Conservation (phyloP, 1,140 invertebrate genomes). For the Pectinophora gossypiella region DNA sequence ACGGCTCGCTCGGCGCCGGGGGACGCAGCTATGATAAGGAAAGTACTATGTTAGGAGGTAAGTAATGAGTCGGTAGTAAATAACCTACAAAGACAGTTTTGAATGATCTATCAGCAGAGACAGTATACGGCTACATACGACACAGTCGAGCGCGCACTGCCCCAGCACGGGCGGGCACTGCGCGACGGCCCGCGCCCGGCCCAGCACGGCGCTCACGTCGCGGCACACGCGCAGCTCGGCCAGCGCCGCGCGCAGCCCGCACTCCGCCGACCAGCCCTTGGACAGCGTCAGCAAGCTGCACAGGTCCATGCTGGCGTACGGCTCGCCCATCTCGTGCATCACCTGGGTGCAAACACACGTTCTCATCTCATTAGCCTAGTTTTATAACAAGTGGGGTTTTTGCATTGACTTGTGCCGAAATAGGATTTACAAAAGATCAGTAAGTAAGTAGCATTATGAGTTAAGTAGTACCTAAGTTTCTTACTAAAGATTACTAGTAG, state of each 20-base stretch:
- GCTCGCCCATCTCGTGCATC: conserved; percentile 90
- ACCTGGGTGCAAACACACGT: conserved; percentile 68
- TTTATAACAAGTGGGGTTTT: no score
- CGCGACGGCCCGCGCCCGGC: conserved; percentile 94
- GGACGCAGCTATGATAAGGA: conserved; percentile 29
- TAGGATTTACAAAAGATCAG: no score
- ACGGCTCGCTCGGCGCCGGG: conserved; percentile 31
- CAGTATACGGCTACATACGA: conserved; percentile 37
- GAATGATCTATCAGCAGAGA: no score
- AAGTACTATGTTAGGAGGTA: background rate
- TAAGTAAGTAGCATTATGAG: no score
- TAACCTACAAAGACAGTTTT: background rate
- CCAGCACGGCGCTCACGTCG: conserved; percentile 86
- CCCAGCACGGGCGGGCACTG: conserved; percentile 95
- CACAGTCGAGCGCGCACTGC: conserved; percentile 84
- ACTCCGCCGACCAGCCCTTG: conserved; percentile 95
- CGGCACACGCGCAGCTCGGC: conserved; percentile 91
- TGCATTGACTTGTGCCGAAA: no score
- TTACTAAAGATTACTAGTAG: no score
- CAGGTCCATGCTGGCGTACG: conserved; percentile 90
- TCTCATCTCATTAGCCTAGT: no score
- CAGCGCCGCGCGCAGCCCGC: conserved; percentile 96
- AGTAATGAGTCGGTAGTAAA: background rate
- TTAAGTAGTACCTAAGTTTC: no score
- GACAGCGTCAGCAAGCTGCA: conserved; percentile 96